These are phyloP conservation scores for Neosilurus mollespiculum DNA, from an alignment of 2,797 vertebrate species.

Conservation along the genomic window DNA sequence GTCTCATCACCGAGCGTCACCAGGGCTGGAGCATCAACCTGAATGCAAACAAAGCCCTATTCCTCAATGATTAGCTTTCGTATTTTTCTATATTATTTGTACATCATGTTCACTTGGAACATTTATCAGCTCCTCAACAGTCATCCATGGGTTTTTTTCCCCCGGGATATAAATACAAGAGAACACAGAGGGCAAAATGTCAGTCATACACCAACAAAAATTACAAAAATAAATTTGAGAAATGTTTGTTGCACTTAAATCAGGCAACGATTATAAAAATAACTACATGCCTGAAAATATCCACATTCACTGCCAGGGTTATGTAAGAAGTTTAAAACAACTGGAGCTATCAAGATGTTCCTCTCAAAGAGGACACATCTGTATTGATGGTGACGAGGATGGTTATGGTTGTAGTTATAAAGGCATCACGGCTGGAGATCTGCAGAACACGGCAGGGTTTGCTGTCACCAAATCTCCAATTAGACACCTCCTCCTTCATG, in stretches of 20 bases:
- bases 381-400: not conserved
- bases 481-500: not conserved
- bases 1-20: not conserved
- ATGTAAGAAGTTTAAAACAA: not conserved
- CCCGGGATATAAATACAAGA: not conserved
- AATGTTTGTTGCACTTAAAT: not conserved
- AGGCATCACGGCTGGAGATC: not conserved
- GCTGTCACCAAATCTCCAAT: not conserved
- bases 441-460: not conserved
- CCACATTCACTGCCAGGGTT: not conserved
- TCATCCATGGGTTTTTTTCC: not conserved
- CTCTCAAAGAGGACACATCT: not conserved
- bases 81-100: not conserved
- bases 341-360: not conserved
- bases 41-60: not conserved
- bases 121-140: not conserved
- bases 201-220: slow-evolving; percentile 4
- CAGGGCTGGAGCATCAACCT: no score
- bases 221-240: not conserved
- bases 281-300: not conserved
- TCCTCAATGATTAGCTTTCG: no score
- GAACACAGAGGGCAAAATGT: not conserved
- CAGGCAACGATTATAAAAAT: not conserved
- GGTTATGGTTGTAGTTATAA: not conserved
- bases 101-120: not conserved